Conservation (phyloP, 2,797 vertebrate genomes). For the Pipistrellus pipistrellus region DNA sequence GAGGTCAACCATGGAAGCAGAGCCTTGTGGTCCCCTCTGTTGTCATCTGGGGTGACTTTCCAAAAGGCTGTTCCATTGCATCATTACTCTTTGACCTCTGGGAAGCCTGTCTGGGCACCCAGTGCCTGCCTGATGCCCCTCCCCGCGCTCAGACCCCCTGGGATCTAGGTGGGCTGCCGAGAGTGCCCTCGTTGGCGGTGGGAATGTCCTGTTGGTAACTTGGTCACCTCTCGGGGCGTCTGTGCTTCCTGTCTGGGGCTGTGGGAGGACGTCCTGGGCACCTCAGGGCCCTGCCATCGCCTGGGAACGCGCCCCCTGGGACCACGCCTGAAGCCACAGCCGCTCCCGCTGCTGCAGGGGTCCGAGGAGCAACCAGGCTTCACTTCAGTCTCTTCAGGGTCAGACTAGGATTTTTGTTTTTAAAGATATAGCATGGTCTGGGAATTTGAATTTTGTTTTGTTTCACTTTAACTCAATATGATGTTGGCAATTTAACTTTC, state of each 20-base stretch:
- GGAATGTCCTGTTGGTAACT: conserved; percentile 65
- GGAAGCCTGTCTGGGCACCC: conserved; percentile 71
- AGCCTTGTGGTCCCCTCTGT: background rate
- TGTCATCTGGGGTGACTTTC: background rate
- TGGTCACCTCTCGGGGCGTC: conserved; percentile 65
- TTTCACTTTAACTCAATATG: conserved; percentile 53
- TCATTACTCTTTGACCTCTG: conserved; percentile 48
- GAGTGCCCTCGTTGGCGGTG: conserved; percentile 71
- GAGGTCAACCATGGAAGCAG: background rate
- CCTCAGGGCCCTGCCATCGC: too few relatives aligned
- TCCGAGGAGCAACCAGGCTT: background rate
- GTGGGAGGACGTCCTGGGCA: background rate
- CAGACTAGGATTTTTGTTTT: background rate
- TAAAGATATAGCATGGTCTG: background rate
- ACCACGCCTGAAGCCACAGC: too few relatives aligned
- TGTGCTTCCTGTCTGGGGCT: background rate
- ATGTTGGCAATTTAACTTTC: conserved; percentile 51
- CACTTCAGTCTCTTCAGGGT: background rate
- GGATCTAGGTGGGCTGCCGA: conserved; percentile 62
- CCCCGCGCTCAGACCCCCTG: conserved; percentile 66
- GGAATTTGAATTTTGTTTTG: conserved; percentile 58
- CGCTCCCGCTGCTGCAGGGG: too few relatives aligned
- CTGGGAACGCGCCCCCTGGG: too few relatives aligned
- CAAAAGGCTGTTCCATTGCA: background rate
- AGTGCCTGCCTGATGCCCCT: conserved; percentile 72